These are phyloP conservation scores for Carollia perspicillata DNA, from an alignment of 2,113 vertebrate genomes.

Conservation along the genomic window DNA sequence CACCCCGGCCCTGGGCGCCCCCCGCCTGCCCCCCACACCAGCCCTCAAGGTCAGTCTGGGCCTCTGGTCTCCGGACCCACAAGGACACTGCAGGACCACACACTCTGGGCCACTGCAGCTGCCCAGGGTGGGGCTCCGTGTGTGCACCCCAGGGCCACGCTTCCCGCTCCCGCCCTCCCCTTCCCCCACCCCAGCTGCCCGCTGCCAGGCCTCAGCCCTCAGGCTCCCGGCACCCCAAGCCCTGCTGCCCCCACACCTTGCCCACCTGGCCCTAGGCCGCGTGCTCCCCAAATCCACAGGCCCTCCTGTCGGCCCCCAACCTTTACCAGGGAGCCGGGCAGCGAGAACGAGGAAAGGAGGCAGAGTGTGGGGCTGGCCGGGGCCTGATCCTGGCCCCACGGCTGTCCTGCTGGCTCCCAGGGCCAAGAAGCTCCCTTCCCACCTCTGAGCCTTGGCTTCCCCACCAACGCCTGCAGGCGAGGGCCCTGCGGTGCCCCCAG, in stretches of 20 bases:
- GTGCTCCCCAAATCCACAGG: not conserved
- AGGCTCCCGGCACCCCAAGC: not conserved
- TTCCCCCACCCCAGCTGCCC: accelerated
- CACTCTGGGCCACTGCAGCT: not conserved
- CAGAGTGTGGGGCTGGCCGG: not conserved
- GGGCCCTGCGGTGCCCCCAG: not conserved
- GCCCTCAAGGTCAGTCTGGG: not conserved
- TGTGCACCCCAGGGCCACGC: not conserved
- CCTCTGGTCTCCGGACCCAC: not conserved
- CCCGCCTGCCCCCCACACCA: too few relatives aligned
- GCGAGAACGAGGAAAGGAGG: not conserved
- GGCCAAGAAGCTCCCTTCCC: not conserved
- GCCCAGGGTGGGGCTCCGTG: accelerated
- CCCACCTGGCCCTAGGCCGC: too few relatives aligned
- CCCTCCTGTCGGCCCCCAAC: not conserved
- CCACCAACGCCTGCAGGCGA: accelerated
- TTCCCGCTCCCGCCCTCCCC: not conserved
- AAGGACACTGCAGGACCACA: accelerated
- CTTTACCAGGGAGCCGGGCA: not conserved
- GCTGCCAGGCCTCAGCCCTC: not conserved
- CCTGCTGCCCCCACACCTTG: accelerated
- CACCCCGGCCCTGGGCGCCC: accelerated
- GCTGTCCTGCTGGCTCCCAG: too few relatives aligned
- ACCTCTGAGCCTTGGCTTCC: not conserved
- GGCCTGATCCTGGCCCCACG: not conserved